A percentile compares a stretch with the other conserved stretches of the same genome.
phyloP scores from a whole-genome alignment of 2,113 vertebrate species.

The Pygoscelis antarcticus region DNA sequence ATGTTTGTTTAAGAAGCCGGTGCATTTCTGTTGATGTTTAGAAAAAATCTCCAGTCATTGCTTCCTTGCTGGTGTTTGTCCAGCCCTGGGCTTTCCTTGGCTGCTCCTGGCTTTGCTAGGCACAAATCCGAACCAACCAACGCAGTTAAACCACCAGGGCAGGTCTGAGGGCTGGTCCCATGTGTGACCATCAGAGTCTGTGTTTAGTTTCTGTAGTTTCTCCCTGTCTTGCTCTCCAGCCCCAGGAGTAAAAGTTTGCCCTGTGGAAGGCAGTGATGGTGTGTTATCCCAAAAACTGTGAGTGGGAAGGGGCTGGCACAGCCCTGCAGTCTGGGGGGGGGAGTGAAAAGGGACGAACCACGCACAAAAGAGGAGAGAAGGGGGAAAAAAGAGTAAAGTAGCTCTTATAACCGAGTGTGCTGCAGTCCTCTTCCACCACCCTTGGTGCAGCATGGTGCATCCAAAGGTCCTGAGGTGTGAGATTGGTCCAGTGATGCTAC shows the following conservation, averaged over 20 bases:
- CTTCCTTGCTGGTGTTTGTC: background rate
- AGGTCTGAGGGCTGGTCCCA: background rate
- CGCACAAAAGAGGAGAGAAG: background rate
- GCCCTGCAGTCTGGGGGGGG: accelerated
- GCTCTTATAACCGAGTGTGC: accelerated
- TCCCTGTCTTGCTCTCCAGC: background rate
- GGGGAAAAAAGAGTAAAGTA: background rate
- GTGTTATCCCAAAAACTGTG: background rate
- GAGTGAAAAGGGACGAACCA: background rate
- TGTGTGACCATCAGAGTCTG: background rate
- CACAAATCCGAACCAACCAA: background rate
- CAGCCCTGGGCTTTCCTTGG: background rate
- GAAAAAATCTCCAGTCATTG: background rate
- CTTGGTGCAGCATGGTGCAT: background rate
- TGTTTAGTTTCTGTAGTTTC: background rate
- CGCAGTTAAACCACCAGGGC: background rate
- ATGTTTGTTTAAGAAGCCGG: background rate
- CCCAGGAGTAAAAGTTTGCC: background rate
- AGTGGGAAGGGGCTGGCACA: background rate
- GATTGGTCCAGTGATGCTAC: background rate
- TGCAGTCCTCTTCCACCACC: background rate
- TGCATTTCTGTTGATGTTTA: background rate
- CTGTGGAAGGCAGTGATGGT: background rate
- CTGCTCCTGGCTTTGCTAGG: background rate
- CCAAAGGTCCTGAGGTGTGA: background rate